These are phyloP conservation scores for Ariolimax columbianus DNA, from an alignment of 2,888 invertebrate genomes.

Conservation along the genomic window DNA sequence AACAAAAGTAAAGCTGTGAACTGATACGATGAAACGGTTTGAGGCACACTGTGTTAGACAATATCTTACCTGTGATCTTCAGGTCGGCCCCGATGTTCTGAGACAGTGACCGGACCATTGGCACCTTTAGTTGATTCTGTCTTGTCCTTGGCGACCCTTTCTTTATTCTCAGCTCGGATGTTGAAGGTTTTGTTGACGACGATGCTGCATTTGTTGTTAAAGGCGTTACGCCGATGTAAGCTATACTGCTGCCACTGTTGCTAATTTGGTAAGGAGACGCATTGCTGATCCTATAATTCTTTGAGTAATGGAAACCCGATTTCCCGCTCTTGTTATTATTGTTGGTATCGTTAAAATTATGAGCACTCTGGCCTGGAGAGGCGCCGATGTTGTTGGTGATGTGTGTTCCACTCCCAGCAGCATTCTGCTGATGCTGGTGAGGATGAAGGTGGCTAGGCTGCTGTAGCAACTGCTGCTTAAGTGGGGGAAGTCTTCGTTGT, in stretches of 20 bases:
- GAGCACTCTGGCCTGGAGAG: background rate
- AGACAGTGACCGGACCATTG: slow-evolving; percentile 18
- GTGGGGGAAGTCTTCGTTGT: slow-evolving; percentile 21
- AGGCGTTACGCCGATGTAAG: background rate
- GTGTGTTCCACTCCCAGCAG: background rate
- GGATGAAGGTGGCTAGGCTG: slow-evolving; percentile 1
- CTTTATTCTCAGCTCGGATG: background rate
- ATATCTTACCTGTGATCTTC: slow-evolving; percentile 9
- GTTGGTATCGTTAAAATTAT: background rate
- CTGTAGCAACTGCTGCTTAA: slow-evolving; percentile 12
- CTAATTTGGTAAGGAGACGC: slow-evolving; percentile 16
- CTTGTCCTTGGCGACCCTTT: background rate
- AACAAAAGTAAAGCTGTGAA: no score
- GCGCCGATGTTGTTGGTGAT: background rate
- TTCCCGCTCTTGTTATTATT: slow-evolving; percentile 18
- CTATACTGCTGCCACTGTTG: background rate
- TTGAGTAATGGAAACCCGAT: background rate
- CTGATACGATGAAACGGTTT: no score
- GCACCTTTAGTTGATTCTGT: background rate
- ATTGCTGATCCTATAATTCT: background rate
- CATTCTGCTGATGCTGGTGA: background rate
- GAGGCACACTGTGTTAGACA: no score
- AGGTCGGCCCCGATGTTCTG: background rate
- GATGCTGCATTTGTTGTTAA: background rate
- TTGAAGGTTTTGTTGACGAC: background rate